phyloP scores from a whole-genome alignment of 2,888 invertebrate species.

The Calameuta idolon region DNA sequence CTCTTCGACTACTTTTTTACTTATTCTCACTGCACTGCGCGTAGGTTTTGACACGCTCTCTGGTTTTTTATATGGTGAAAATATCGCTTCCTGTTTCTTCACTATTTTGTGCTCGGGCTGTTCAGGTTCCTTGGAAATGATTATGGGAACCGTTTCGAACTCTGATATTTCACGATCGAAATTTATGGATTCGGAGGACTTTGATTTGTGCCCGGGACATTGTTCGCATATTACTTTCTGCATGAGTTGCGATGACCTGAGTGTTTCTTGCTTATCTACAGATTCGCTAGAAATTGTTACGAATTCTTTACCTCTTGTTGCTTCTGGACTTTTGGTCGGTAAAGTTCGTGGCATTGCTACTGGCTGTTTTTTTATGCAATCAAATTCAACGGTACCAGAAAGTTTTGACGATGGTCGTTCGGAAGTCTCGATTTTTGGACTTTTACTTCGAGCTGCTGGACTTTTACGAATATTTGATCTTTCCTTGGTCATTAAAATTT shows the following conservation, averaged over 20 bases:
- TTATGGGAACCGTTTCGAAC: not conserved
- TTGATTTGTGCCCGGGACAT: not conserved
- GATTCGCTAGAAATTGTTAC: not conserved
- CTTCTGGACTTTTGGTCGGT: not conserved
- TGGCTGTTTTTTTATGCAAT: not conserved
- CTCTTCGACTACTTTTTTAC: not conserved
- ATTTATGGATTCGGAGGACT: not conserved
- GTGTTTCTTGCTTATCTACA: not conserved
- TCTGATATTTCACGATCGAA: not conserved
- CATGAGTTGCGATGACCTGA: not conserved
- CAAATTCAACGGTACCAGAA: not conserved
- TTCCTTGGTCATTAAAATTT: not conserved
- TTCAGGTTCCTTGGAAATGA: not conserved
- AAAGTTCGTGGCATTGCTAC: not conserved
- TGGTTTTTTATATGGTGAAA: not conserved
- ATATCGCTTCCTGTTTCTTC: conserved; percentile 1
- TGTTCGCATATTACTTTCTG: not conserved
- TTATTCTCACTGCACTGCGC: not conserved
- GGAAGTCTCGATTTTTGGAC: not conserved
- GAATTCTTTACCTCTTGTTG: not conserved
- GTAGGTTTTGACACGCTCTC: not conserved
- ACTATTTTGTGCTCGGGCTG: not conserved
- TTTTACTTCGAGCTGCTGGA: not conserved
- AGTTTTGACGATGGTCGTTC: not conserved
- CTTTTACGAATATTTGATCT: not conserved